A percentile compares a stretch with the other conserved stretches of the same genome.
These are phyloP conservation scores for Subacronicta megacephala DNA, from an alignment of 2,888 invertebrate species.

Conservation along the genomic window DNA sequence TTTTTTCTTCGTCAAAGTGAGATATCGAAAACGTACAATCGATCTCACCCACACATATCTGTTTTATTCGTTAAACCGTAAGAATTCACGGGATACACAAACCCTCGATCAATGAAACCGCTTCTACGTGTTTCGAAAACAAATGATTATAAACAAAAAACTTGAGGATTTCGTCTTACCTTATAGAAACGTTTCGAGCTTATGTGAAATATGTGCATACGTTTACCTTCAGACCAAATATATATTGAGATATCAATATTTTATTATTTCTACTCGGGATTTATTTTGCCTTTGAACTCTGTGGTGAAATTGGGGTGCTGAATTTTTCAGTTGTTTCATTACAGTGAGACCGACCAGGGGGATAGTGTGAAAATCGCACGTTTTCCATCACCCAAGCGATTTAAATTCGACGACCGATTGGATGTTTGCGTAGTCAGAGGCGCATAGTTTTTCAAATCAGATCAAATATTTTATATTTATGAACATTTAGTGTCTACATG, in stretches of 20 bases:
- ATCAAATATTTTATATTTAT: too few species aligned
- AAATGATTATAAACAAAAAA: conserved; percentile 68
- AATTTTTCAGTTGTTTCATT: background rate
- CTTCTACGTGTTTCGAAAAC: conserved; percentile 73
- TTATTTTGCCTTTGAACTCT: conserved; percentile 7
- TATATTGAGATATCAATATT: conserved; percentile 30
- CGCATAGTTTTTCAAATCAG: too few species aligned
- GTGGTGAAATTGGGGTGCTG: background rate
- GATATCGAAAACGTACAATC: conserved; percentile 17
- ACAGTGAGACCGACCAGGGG: background rate
- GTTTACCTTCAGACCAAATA: conserved; percentile 39
- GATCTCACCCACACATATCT: conserved; percentile 23
- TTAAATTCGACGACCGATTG: too few species aligned
- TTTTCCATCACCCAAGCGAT: too few species aligned
- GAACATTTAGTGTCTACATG: too few species aligned
- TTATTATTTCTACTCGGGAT: too few species aligned
- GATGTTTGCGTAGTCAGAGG: too few species aligned
- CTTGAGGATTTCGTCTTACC: conserved; percentile 56
- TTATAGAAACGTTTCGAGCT: conserved; percentile 38
- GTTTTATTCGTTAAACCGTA: conserved; percentile 37
- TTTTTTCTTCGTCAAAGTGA: background rate
- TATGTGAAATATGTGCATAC: conserved; percentile 53
- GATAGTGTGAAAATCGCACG: too few species aligned
- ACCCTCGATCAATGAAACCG: conserved; percentile 70
- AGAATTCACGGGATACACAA: conserved; percentile 45